These are phyloP conservation scores for Brienomyrus brachyistius DNA, from an alignment of 2,113 vertebrate genomes.

Conservation along the genomic window DNA sequence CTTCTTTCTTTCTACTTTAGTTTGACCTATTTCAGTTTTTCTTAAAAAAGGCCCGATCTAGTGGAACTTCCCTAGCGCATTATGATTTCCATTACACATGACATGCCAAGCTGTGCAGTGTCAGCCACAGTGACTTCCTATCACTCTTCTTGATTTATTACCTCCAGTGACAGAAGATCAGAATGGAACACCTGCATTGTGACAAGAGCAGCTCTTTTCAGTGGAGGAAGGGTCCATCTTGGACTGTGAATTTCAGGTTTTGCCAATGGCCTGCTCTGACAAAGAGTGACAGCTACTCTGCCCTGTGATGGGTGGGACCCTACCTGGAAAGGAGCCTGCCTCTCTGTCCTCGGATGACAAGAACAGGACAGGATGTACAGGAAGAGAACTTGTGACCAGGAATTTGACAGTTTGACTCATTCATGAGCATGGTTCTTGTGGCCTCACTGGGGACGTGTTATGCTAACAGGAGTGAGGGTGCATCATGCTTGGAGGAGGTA, in stretches of 20 bases:
- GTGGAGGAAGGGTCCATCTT: not conserved
- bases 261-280: not conserved
- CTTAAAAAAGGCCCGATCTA: not conserved
- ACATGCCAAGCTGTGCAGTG: not conserved
- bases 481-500: not conserved
- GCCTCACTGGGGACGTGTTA: not conserved
- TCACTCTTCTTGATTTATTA: conserved; percentile 18
- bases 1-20: not conserved
- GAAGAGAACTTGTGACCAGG: not conserved
- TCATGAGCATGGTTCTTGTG: not conserved
- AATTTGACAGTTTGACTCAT: not conserved
- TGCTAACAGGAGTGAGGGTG: not conserved
- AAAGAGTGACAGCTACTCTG: not conserved
- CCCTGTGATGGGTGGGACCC: not conserved
- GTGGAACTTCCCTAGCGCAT: not conserved
- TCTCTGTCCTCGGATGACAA: not conserved
- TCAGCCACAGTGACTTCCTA: not conserved
- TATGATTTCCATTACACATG: not conserved
- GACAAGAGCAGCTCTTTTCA: not conserved
- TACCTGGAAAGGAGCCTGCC: not conserved
- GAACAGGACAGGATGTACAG: not conserved
- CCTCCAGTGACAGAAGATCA: not conserved
- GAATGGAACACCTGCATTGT: not conserved
- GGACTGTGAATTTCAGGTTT: not conserved
- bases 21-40: not conserved